A percentile compares a stretch with the other conserved stretches of the same genome.
These are phyloP conservation scores for Zosterops pallidus DNA, from an alignment of 2,113 vertebrate genomes.

Conservation along the genomic window DNA sequence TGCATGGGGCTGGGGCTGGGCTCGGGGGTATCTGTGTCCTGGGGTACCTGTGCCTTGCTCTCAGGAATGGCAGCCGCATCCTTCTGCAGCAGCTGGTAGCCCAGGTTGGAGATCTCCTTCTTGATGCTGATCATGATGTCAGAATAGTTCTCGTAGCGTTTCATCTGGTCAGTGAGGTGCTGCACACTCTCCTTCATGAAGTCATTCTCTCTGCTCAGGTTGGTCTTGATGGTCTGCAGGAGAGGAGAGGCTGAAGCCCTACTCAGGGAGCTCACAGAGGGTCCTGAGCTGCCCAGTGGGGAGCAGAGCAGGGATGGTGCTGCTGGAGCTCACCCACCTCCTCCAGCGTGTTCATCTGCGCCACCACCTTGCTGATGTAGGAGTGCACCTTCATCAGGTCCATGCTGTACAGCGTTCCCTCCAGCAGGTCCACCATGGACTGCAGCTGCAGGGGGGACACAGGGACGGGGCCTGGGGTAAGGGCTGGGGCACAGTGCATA, in stretches of 20 bases:
- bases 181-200: conserved; percentile 88
- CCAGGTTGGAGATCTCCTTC: conserved; percentile 93
- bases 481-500: background rate
- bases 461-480: background rate
- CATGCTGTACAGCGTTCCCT: conserved; percentile 94
- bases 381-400: conserved; percentile 96
- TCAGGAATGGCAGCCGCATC: conserved; percentile 67
- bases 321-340: conserved; percentile 77
- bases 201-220: conserved; percentile 92
- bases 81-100: conserved; percentile 93
- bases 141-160: conserved; percentile 91
- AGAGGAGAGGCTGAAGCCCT: background rate
- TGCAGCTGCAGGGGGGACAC: conserved; percentile 80
- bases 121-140: conserved; percentile 95
- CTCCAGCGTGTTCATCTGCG: conserved; percentile 93
- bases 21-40: fast-evolving
- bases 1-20: background rate
- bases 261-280: fast-evolving
- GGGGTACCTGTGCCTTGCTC: conserved; percentile 77
- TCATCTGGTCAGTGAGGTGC: conserved; percentile 88
- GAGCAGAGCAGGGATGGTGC: fast-evolving
- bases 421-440: conserved; percentile 93
- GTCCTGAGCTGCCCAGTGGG: background rate
- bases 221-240: conserved; percentile 90
- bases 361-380: conserved; percentile 90